Evolutionary conservation across 2,113 vertebrate species (phyloP).

Genomic region (Riparia riparia): DNA sequence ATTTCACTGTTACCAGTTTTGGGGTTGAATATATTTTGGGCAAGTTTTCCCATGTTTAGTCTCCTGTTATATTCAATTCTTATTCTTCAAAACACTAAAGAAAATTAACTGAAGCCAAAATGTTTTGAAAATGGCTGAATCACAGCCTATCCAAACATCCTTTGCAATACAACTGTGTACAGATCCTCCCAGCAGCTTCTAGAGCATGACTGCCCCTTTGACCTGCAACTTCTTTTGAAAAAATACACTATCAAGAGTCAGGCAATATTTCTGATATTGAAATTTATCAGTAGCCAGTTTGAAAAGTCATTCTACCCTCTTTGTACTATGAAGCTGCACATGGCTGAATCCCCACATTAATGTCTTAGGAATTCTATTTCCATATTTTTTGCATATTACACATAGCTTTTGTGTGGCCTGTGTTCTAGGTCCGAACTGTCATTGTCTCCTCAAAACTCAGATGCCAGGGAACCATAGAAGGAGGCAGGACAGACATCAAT

Average conservation of each 20-base stretch:
- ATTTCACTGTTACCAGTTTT: not conserved
- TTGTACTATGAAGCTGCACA: not conserved
- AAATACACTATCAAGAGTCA: not conserved
- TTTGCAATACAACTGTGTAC: not conserved
- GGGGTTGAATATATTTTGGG: not conserved
- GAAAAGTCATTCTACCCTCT: not conserved
- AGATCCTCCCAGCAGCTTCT: not conserved
- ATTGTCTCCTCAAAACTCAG: not conserved
- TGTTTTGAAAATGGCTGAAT: not conserved
- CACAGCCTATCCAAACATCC: not conserved
- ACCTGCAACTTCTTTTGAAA: not conserved
- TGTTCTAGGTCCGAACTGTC: not conserved
- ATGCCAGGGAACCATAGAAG: not conserved
- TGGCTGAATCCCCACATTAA: not conserved
- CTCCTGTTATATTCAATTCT: not conserved
- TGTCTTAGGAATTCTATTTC: not conserved
- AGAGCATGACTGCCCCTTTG: not conserved
- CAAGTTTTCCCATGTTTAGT: not conserved
- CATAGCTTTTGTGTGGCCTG: not conserved
- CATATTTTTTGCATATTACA: not conserved
- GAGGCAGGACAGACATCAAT: not conserved
- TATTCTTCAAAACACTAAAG: not conserved
- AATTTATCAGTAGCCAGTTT: not conserved
- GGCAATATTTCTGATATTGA: not conserved
- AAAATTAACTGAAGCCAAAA: not conserved